These are phyloP conservation scores for Sogatella furcifera DNA, from an alignment of 1,140 invertebrate species.

Conservation along the genomic window DNA sequence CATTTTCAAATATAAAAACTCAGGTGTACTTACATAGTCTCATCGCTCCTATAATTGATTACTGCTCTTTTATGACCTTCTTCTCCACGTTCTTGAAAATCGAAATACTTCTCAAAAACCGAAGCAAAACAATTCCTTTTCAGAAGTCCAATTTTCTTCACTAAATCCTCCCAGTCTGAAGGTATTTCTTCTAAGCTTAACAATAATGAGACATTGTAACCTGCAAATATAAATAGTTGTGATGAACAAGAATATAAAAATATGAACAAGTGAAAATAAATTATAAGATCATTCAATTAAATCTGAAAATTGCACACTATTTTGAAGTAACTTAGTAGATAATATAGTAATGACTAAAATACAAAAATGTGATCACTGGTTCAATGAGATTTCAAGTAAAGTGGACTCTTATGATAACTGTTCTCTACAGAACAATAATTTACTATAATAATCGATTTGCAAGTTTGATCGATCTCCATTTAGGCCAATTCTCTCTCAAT, in stretches of 20 bases:
- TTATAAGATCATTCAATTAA: no score
- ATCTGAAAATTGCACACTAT: no score
- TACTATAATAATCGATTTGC: no score
- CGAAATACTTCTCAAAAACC: constrained; percentile 99
- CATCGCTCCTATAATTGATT: constrained; percentile 97
- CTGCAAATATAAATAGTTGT: constrained; percentile 38
- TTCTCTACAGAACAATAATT: no score
- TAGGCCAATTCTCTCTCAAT: no score
- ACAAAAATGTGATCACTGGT: no score
- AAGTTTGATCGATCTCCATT: no score
- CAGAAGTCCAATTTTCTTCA: constrained; percentile 87
- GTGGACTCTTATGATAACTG: no score
- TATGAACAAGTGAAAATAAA: constrained; percentile 9
- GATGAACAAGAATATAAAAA: not conserved
- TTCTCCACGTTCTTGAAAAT: constrained; percentile 88
- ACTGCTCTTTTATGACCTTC: constrained; percentile 89
- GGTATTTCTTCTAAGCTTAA: constrained; percentile 91
- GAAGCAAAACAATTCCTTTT: constrained; percentile 99
- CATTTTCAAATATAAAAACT: constrained; percentile 1
- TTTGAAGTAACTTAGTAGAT: no score
- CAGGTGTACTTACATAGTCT: constrained; percentile 83
- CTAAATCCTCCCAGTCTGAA: constrained; percentile 72
- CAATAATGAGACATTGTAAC: constrained; percentile 90
- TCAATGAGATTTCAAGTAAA: no score
- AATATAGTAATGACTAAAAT: no score